Conservation (phyloP, 2,113 vertebrate species). For the Harpagus bidentatus region DNA sequence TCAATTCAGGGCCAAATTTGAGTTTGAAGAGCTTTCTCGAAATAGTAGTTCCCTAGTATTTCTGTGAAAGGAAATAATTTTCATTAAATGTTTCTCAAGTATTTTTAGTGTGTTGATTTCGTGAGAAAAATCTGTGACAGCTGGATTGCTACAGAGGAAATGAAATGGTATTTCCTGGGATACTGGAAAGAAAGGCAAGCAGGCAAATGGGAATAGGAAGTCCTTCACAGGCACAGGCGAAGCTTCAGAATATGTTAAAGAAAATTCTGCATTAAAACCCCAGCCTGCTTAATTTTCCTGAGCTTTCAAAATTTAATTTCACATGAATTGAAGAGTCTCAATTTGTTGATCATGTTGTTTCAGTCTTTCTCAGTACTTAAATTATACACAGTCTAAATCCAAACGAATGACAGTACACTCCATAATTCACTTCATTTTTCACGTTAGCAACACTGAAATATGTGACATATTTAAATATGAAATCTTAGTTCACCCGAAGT, state of each 20-base stretch:
- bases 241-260: background rate
- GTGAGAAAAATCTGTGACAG: background rate
- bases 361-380: background rate
- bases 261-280: background rate
- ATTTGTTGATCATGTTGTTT: background rate
- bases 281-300: background rate
- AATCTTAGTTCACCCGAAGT: background rate
- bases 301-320: background rate
- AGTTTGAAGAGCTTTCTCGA: background rate
- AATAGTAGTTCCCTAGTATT: background rate
- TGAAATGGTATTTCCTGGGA: background rate
- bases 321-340: background rate
- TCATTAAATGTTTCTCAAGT: background rate
- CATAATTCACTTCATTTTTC: background rate
- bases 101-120: background rate
- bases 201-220: background rate
- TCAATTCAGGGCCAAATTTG: background rate
- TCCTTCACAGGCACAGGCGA: background rate
- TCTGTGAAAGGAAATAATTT: background rate
- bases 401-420: rapidly evolving
- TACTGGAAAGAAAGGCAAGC: background rate
- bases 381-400: background rate
- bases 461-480: background rate
- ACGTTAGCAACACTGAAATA: background rate
- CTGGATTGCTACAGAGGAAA: background rate